phyloP scores from a whole-genome alignment of 2,113 vertebrate species.

The Heteronetta atricapilla region DNA sequence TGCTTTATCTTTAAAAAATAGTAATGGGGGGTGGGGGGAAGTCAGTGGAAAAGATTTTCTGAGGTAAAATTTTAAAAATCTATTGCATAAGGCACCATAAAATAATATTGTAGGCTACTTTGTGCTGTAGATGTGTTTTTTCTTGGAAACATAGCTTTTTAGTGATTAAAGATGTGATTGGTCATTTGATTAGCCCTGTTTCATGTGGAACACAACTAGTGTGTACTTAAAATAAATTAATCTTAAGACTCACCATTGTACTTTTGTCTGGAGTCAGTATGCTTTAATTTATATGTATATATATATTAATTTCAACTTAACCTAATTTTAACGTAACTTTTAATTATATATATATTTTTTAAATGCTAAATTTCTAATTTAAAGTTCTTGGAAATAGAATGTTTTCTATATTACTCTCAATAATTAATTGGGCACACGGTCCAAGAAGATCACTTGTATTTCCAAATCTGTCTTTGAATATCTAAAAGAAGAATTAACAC shows the following conservation, averaged over 20 bases:
- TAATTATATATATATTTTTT: no score
- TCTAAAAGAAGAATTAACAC: not conserved
- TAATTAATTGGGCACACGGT: not conserved
- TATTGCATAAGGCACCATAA: not conserved
- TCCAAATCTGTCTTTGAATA: not conserved
- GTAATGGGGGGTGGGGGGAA: not conserved
- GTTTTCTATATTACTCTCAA: not conserved
- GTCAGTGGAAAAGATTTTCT: not conserved
- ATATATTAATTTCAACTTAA: no score
- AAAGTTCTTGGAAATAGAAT: not conserved
- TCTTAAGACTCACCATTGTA: no score
- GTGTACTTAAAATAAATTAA: not conserved
- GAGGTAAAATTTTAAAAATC: not conserved
- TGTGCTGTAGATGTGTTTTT: not conserved
- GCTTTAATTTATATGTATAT: no score
- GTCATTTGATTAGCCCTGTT: not conserved
- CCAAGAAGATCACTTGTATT: not conserved
- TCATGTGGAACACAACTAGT: not conserved
- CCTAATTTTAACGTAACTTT: no score
- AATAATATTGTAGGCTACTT: not conserved
- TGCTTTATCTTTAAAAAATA: not conserved
- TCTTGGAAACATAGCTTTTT: not conserved
- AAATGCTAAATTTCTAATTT: not conserved
- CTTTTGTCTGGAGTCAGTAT: no score
- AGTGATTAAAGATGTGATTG: not conserved